These are phyloP conservation scores for Macrotrachela quadricornifera DNA, from an alignment of 1,140 invertebrate genomes.

Conservation along the genomic window DNA sequence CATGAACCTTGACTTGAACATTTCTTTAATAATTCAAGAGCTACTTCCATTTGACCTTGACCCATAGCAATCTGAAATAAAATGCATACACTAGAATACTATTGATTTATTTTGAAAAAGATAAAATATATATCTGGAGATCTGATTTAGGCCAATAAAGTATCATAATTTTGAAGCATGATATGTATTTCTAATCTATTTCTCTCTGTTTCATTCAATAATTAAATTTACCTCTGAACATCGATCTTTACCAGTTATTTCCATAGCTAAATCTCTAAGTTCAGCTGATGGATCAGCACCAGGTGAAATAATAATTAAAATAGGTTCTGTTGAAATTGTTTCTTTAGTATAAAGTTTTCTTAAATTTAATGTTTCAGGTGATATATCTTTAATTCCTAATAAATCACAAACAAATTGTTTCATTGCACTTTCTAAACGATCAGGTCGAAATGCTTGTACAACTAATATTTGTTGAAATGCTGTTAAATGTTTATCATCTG, in stretches of 20 bases:
- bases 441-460: constrained; percentile 56
- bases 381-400: constrained; percentile 37
- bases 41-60: constrained; percentile 46
- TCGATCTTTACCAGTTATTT: constrained; percentile 33
- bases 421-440: constrained; percentile 50
- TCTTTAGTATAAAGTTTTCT: constrained; percentile 37
- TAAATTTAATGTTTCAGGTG: constrained; percentile 40
- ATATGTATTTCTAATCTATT: no score
- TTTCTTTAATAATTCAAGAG: constrained; percentile 35
- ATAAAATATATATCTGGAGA: neutral
- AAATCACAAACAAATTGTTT: constrained; percentile 44
- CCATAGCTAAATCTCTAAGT: constrained; percentile 40
- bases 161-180: no score
- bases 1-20: constrained; percentile 43
- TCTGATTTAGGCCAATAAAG: no score
- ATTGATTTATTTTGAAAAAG: neutral
- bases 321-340: constrained; percentile 40
- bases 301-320: constrained; percentile 47
- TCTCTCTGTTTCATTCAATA: no score
- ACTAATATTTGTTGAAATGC: constrained; percentile 60
- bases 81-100: no score
- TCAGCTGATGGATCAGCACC: constrained; percentile 63
- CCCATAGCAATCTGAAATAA: constrained; percentile 44
- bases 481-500: constrained; percentile 36
- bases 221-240: constrained; percentile 36